A percentile compares a stretch with the other conserved stretches of the same genome.
Conservation (phyloP, 1,140 invertebrate genomes). For the fruit fly (Drosophila melanogaster) region DNA sequence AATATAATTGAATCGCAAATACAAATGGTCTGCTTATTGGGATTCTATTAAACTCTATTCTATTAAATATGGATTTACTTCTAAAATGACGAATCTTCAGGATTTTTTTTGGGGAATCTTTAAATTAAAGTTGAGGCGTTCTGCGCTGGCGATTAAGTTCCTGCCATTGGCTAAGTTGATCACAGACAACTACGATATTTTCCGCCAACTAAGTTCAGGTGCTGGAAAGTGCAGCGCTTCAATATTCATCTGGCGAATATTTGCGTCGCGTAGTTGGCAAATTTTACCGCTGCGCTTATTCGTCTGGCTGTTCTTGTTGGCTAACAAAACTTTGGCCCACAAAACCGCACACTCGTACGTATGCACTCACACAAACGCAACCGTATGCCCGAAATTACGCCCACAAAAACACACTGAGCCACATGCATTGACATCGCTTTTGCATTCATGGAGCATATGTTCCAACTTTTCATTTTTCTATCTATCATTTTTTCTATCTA, state of each 20-base stretch:
- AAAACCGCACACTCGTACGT: slow-evolving; percentile 22
- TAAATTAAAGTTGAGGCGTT: slow-evolving; percentile 4
- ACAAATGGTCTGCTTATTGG: no score
- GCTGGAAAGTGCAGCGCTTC: slow-evolving; percentile 31
- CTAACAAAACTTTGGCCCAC: slow-evolving; percentile 38
- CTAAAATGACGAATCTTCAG: no score
- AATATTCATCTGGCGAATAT: slow-evolving; percentile 41
- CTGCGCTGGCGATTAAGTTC: slow-evolving; percentile 1
- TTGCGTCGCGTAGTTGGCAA: slow-evolving; percentile 33
- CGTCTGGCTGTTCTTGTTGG: slow-evolving; percentile 40
- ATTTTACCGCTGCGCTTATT: slow-evolving; percentile 27
- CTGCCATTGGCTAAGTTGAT: slow-evolving; percentile 24
- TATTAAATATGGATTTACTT: no score
- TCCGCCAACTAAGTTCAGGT: slow-evolving; percentile 29
- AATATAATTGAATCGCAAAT: neutral
- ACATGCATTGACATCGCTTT: slow-evolving; percentile 62
- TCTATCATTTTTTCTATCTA: no score
- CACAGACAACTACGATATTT: slow-evolving; percentile 21
- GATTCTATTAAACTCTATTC: no score
- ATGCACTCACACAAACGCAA: neutral
- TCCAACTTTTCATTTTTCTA: slow-evolving; percentile 3
- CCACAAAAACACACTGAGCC: slow-evolving; percentile 5
- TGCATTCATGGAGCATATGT: slow-evolving; percentile 70
- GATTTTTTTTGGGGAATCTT: no score
- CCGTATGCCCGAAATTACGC: neutral